Evolutionary conservation across 2,113 vertebrate genomes (phyloP), one percentile per base, ranked within the genome.

Genomic region (Ictidomys tridecemlineatus): DNA sequence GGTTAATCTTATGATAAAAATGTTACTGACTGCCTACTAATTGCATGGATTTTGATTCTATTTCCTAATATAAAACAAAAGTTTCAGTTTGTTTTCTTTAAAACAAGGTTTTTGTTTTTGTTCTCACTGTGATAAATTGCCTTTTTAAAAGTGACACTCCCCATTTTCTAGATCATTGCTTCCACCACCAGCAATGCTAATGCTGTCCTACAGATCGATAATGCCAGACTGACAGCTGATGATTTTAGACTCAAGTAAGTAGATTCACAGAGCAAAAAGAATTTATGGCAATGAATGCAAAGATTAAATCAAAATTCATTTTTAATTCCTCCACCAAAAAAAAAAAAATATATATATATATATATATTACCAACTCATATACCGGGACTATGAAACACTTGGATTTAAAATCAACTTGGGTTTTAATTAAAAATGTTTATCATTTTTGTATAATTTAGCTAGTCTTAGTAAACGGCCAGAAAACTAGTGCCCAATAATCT

Each of bases 231-330:
- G 97, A 98, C 99, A 4, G 99, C 99, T 8, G 99, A 99, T 48
- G 99, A 99, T 39, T 99, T 99, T 98, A 98, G 98, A 92, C 89
- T 99, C 94, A 99, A 99, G 99, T 99, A 97, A 98, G 99, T 92
- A 18, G 13, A 7, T 30, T 42, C 26, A 2, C 26, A 20, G 45
- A 39, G 48, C 5, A 5, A 28, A 51, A 92, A 45, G 24, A 58
- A 58, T 37, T 48, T 51, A 18, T 5, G 14, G 14, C 10, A 16
- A 53, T 28, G 42, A 20, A 5, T 32, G 30, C 3, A 8, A 89
- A 63, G 18, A 42, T 58, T 45, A 22, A 10, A 16, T 32, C n/a
- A 18, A 39, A 76, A 74, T 56, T 53, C 18, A 61, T 70, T 74
- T 77, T n/a, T 45, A 30, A 84, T n/a, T 20, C 45, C 10, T 61